Evolutionary conservation across 2,113 vertebrate genomes (phyloP).

Genomic region (Microtus oregoni): DNA sequence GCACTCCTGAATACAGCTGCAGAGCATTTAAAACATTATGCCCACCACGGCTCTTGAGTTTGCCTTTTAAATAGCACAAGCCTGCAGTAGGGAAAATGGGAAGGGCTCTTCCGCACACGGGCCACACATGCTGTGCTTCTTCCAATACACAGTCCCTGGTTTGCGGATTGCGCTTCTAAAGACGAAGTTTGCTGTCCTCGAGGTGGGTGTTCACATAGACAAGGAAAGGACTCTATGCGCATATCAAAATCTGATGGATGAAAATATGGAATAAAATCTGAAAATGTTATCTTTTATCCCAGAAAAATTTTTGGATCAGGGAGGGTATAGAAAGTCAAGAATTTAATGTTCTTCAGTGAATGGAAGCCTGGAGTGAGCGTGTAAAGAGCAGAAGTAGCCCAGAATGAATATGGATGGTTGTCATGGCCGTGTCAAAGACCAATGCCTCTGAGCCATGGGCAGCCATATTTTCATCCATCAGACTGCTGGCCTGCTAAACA

Average conservation of each 20-base stretch:
- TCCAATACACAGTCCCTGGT: background rate
- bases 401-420: background rate
- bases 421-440: background rate
- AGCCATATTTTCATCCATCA: background rate
- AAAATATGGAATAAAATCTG: background rate
- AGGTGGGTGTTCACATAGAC: background rate
- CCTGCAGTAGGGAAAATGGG: background rate
- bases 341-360: background rate
- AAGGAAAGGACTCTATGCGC: background rate
- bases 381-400: background rate
- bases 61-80: background rate
- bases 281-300: background rate
- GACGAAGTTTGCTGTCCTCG: background rate
- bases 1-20: background rate
- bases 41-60: background rate
- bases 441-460: background rate
- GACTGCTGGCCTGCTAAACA: background rate
- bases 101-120: background rate
- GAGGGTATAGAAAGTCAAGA: background rate
- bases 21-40: constrained; percentile 48
- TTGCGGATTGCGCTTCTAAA: background rate
- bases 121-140: no score
- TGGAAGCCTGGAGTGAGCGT: background rate
- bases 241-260: background rate
- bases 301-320: background rate